These are phyloP conservation scores for Paragorgia papillata DNA, from an alignment of 92 coral and sea anemone species.

Conservation along the genomic window DNA sequence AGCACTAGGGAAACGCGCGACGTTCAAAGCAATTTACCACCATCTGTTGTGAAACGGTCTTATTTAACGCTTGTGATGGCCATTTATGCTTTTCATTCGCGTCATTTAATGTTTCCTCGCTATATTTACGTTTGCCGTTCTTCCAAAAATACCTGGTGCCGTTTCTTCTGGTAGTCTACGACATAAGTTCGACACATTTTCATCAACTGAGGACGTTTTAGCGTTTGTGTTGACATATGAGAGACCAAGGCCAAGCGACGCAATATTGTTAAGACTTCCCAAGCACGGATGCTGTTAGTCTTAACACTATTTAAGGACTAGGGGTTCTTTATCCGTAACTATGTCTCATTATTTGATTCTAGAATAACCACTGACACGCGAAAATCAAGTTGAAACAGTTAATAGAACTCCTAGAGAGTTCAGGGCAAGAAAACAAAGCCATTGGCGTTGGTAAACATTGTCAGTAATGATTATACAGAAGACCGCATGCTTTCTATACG, in stretches of 20 bases:
- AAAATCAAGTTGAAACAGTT: background rate
- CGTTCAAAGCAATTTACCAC: background rate
- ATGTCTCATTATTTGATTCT: slow-evolving; percentile 16
- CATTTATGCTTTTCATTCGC: slow-evolving; percentile 3
- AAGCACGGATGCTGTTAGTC: background rate
- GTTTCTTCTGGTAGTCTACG: slow-evolving; percentile 7
- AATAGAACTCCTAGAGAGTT: background rate
- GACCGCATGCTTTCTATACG: slow-evolving; percentile 30
- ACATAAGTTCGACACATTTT: slow-evolving; percentile 40
- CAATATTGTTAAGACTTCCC: background rate
- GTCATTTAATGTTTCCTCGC: slow-evolving; percentile 10
- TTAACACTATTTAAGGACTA: background rate
- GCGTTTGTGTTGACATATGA: slow-evolving; percentile 41
- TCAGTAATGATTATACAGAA: slow-evolving; percentile 28
- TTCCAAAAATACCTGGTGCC: slow-evolving; percentile 25
- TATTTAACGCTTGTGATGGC: slow-evolving; percentile 32
- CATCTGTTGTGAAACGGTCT: slow-evolving; percentile 22
- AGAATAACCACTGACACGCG: background rate
- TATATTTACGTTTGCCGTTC: slow-evolving; percentile 29
- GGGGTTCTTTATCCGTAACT: background rate
- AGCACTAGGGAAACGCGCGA: slow-evolving; percentile 26
- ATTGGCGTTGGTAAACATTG: slow-evolving; percentile 26
- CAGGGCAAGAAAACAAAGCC: slow-evolving; percentile 21
- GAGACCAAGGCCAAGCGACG: slow-evolving; percentile 8
- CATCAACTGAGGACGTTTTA: slow-evolving; percentile 45